phyloP scores from a whole-genome alignment of 2,113 vertebrate genomes.

The Neofelis nebulosa region DNA sequence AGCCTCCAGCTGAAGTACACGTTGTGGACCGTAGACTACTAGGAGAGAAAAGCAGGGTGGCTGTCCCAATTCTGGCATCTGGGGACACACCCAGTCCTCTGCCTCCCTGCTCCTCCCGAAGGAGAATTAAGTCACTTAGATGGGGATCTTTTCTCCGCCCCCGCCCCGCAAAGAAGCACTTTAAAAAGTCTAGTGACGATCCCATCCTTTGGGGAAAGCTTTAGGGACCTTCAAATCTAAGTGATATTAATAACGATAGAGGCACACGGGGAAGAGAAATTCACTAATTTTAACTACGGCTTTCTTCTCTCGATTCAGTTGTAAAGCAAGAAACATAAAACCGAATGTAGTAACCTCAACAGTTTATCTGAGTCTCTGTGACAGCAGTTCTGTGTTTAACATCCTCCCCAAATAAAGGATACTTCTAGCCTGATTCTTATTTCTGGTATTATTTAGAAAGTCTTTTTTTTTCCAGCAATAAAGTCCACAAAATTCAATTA shows the following conservation, averaged over 20 bases:
- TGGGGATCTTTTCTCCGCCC: background rate
- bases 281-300: background rate
- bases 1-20: background rate
- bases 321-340: background rate
- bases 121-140: background rate
- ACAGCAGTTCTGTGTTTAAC: background rate
- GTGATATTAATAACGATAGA: background rate
- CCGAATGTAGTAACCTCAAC: background rate
- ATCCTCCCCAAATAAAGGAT: background rate
- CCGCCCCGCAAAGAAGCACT: background rate
- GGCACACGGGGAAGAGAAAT: background rate
- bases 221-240: background rate
- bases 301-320: background rate
- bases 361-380: background rate
- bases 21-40: rapidly evolving
- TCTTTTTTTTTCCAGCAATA: slow-evolving; percentile 27
- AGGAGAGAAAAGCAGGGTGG: background rate
- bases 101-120: background rate
- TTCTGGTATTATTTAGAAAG: background rate
- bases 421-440: background rate
- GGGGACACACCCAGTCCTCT: rapidly evolving
- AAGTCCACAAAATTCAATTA: background rate
- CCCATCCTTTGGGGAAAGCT: background rate
- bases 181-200: background rate
- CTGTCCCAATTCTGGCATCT: rapidly evolving